Base-by-base conservation (phyloP, 2,113 vertebrate species). In the Paracanthobrama guichenoti region DNA sequence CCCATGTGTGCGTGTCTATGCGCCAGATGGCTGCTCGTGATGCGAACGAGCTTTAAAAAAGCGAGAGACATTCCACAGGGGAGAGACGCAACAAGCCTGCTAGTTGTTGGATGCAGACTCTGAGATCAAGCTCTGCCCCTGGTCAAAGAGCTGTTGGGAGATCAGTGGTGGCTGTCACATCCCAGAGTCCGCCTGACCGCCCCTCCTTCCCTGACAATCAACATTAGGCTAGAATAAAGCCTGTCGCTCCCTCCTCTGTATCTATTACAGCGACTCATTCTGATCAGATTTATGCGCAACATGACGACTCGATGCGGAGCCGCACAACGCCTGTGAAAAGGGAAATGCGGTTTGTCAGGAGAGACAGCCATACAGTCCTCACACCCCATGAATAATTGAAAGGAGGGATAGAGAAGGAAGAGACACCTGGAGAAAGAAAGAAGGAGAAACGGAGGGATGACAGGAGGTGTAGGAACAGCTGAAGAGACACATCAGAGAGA, bases 301-400 rank as follows among this genome's bases (percentile, higher is more conserved):
- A 57, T 79, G 84, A 64, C 22, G 64, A 72, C 83, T 81, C 75
- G 55, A 78, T 87, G 85, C 84, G 46, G 14, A 66, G 75, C 64
- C 74, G 48, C 66, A 77, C 64, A 77, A 81, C 16, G 44, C 55
- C 69, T 71, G 64, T 72, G 73, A 83, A 73, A 75, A 85, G 84
- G 42, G 50, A 86, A 86, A 86, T 75, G 84, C 81, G 76, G 78
- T 87, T 87, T 87, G 86, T 89, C 88, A 89, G 84, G 69, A 89
- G 79, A 85, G 84, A 89, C 86, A 89, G 81, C 64, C 87, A 59
- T 84, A 81, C 87, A 79, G 84, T 88, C 87, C 78, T 88, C 82
- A 53, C 80, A 72, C 31, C 14, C 72, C 84, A 89, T 89, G 88
- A 89, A 89, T 89, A 84, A 89, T 89, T 87, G 78, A 89, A 86